Conservation (phyloP, 1,140 invertebrate genomes). For the Aleiodes sp. region DNA sequence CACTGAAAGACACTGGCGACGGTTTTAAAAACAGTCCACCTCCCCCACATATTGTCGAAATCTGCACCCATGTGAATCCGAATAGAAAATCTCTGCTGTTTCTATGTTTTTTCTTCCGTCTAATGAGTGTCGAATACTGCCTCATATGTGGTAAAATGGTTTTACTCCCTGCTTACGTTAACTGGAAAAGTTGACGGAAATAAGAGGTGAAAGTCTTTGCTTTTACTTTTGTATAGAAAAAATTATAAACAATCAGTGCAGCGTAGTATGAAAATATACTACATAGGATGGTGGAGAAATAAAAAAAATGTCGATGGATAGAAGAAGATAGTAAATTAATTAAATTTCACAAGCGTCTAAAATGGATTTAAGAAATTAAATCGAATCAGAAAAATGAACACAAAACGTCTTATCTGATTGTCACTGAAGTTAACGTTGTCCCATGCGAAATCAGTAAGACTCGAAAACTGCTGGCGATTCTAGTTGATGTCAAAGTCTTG, state of each 20-base stretch:
- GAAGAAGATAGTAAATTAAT: no score
- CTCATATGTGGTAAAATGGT: conserved; percentile 13
- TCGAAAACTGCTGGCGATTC: no score
- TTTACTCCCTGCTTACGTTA: conserved; percentile 22
- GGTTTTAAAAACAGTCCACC: conserved; percentile 34
- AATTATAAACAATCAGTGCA: conserved; percentile 13
- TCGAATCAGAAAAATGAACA: no score
- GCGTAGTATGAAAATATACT: not conserved
- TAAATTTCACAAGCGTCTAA: no score
- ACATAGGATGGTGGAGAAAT: not conserved
- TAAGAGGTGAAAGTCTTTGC: conserved; percentile 51
- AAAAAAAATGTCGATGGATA: not conserved
- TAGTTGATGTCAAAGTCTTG: not conserved
- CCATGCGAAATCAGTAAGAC: no score
- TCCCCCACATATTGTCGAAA: conserved; percentile 35
- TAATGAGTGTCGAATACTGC: no score
- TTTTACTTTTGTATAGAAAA: conserved; percentile 43
- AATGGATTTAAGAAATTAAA: no score
- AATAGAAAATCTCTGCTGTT: conserved; percentile 9
- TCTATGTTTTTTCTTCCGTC: conserved; percentile 31
- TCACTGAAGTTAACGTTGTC: no score
- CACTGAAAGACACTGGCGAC: no score
- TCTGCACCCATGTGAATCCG: conserved; percentile 40
- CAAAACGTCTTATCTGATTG: no score
- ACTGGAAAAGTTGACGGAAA: conserved; percentile 46